phyloP scores from a whole-genome alignment of 2,888 invertebrate species.

The Omphaloscelis lunosa region DNA sequence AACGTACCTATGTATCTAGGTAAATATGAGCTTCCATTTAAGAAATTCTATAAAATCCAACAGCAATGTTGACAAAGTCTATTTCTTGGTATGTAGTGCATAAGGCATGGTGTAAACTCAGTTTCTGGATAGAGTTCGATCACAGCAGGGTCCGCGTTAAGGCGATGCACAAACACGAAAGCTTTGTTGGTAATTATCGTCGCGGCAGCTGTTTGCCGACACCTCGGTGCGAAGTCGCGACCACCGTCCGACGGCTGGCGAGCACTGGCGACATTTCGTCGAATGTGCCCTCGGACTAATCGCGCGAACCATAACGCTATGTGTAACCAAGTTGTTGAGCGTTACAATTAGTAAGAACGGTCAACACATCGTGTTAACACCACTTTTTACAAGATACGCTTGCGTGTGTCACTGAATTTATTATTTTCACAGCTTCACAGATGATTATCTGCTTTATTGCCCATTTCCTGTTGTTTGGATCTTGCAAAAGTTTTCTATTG shows the following conservation, averaged over 20 bases:
- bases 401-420: slow-evolving; percentile 45
- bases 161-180: slow-evolving; percentile 80
- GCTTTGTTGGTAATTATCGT: slow-evolving; percentile 89
- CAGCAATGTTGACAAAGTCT: slow-evolving; percentile 57
- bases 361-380: slow-evolving; percentile 78
- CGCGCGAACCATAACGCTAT: slow-evolving; percentile 70
- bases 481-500: slow-evolving; percentile 51
- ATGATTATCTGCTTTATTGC: slow-evolving; percentile 57
- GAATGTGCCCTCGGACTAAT: slow-evolving; percentile 79
- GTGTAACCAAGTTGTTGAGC: slow-evolving; percentile 73
- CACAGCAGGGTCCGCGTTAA: slow-evolving; percentile 78
- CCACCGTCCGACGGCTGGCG: slow-evolving; percentile 84
- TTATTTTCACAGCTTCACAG: slow-evolving; percentile 62
- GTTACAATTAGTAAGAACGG: slow-evolving; percentile 75
- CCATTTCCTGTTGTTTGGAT: slow-evolving; percentile 51
- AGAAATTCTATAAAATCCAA: slow-evolving; percentile 38
- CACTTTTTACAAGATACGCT: slow-evolving; percentile 62
- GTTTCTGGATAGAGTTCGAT: slow-evolving; percentile 74
- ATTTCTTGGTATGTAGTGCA: slow-evolving; percentile 69
- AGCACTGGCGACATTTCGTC: slow-evolving; percentile 82
- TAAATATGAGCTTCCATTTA: slow-evolving; percentile 21
- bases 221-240: slow-evolving; percentile 89
- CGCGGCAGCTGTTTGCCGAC: slow-evolving; percentile 87
- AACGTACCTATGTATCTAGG: not conserved
- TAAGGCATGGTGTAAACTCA: slow-evolving; percentile 71